Conservation (phyloP, 1,140 invertebrate genomes). For the Odontomachus brunneus region DNA sequence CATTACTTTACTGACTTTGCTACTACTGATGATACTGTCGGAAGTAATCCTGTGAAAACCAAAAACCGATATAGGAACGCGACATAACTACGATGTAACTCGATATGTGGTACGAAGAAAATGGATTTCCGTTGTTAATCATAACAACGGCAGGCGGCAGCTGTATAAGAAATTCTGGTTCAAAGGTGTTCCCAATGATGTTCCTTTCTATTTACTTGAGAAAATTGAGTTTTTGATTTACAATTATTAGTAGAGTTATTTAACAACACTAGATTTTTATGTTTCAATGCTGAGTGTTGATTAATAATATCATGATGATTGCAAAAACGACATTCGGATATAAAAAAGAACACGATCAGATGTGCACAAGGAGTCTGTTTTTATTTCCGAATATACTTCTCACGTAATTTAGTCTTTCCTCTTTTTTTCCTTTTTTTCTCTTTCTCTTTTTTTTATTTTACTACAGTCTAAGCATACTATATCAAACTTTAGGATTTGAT, state of each 20-base stretch:
- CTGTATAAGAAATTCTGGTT: slow-evolving; percentile 76
- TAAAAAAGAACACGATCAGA: slow-evolving; percentile 70
- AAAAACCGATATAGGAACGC: slow-evolving; percentile 35
- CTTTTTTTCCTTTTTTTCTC: neutral
- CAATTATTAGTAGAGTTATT: slow-evolving; percentile 79
- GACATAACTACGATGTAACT: slow-evolving; percentile 73
- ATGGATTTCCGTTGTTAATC: slow-evolving; percentile 69
- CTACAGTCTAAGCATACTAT: slow-evolving; percentile 78
- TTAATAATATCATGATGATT: slow-evolving; percentile 77
- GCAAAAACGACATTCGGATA: slow-evolving; percentile 76
- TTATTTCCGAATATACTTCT: slow-evolving; percentile 74
- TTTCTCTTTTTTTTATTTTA: slow-evolving; percentile 62
- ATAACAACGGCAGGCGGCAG: slow-evolving; percentile 76
- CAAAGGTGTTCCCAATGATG: slow-evolving; percentile 81
- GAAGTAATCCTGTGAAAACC: slow-evolving; percentile 1
- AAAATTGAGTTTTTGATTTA: slow-evolving; percentile 80
- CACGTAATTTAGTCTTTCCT: slow-evolving; percentile 75
- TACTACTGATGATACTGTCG: neutral
- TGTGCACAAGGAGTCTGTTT: slow-evolving; percentile 75
- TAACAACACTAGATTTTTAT: slow-evolving; percentile 81
- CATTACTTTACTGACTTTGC: neutral
- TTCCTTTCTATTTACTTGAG: slow-evolving; percentile 79
- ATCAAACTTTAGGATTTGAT: slow-evolving; percentile 77
- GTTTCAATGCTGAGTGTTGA: slow-evolving; percentile 81
- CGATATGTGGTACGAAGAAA: slow-evolving; percentile 65